phyloP scores from a whole-genome alignment of 2,113 vertebrate genomes.

The Sinocyclocheilus rhinocerous region DNA sequence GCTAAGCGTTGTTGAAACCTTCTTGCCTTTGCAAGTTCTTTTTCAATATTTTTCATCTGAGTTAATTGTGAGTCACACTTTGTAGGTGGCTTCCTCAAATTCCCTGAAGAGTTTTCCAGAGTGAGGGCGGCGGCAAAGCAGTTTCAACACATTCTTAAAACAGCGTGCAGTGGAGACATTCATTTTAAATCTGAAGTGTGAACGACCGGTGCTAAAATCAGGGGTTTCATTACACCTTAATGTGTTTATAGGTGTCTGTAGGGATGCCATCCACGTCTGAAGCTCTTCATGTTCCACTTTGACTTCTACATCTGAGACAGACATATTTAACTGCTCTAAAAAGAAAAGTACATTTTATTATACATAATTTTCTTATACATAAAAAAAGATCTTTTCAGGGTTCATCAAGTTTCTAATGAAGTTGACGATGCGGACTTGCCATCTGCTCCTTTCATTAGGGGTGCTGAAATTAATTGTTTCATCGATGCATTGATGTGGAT shows the following conservation, averaged over 20 bases:
- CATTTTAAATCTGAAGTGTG: not conserved
- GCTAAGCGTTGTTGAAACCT: not conserved
- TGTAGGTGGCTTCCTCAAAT: not conserved
- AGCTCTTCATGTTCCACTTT: too few species aligned
- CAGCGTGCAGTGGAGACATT: not conserved
- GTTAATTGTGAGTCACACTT: not conserved
- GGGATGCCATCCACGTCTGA: not conserved
- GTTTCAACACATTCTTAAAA: not conserved
- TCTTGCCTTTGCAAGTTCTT: not conserved
- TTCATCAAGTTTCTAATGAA: too few species aligned
- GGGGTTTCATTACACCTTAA: not conserved
- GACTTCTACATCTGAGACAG: not conserved
- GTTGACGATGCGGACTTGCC: too few species aligned
- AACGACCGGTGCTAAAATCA: not conserved
- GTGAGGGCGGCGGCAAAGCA: not conserved
- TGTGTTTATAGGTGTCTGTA: not conserved
- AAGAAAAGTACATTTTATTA: not conserved
- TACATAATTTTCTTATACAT: not conserved
- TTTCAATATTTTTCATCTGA: not conserved
- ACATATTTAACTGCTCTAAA: not conserved
- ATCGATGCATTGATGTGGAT: too few species aligned
- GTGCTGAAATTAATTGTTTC: too few species aligned
- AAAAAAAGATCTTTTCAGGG: too few species aligned
- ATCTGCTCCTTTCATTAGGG: too few species aligned
- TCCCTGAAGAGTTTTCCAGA: not conserved